These are phyloP conservation scores for Aphaenogaster rudis DNA, from an alignment of 1,140 invertebrate genomes.

Conservation along the genomic window DNA sequence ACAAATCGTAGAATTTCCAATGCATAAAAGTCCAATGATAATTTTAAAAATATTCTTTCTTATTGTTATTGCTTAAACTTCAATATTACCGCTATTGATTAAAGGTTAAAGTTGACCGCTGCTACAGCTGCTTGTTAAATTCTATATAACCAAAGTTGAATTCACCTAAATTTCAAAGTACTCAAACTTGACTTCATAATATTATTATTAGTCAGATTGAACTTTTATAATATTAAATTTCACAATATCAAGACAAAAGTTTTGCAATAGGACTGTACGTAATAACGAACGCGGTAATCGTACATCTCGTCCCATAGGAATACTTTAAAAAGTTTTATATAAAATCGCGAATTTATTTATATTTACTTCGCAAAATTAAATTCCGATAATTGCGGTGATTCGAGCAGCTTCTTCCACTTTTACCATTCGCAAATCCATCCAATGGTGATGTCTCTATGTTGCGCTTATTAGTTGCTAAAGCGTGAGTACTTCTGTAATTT, in stretches of 20 bases:
- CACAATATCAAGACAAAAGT: neutral
- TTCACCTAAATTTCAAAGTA: conserved; percentile 15
- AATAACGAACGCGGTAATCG: neutral
- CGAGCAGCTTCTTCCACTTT: neutral
- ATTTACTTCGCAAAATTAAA: conserved; percentile 1
- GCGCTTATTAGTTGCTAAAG: conserved; percentile 53
- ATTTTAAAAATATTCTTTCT: neutral
- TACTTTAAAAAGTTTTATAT: neutral
- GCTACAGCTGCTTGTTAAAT: conserved; percentile 28
- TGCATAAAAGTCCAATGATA: neutral
- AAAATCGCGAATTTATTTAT: conserved; percentile 8
- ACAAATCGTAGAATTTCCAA: neutral
- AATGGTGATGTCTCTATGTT: neutral
- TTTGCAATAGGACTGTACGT: neutral
- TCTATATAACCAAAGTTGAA: conserved; percentile 35
- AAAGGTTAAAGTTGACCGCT: conserved; percentile 19
- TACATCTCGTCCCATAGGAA: neutral
- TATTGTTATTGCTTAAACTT: conserved; percentile 19
- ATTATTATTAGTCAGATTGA: conserved; percentile 34
- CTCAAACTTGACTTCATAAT: conserved; percentile 22
- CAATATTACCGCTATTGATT: conserved; percentile 8
- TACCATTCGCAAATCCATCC: neutral
- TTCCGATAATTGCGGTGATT: neutral
- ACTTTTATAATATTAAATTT: conserved; percentile 30
- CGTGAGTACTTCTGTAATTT: conserved; percentile 61